Percentiles rank a stretch among this genome's conserved stretches.
Evolutionary conservation across 2,797 vertebrate species (phyloP).

Genomic region (Sebastes nivosus): DNA sequence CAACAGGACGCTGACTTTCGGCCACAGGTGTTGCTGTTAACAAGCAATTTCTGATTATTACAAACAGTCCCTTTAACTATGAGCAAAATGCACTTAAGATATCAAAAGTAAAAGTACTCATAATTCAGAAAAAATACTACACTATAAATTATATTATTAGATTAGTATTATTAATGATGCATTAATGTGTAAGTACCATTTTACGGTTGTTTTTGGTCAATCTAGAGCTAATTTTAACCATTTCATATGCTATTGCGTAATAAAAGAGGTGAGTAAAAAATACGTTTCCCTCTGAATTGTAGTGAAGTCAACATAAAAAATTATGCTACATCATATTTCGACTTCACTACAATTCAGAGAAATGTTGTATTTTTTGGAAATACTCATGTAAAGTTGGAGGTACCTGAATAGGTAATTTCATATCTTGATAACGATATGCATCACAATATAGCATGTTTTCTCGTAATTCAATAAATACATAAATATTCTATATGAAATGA

Average conservation of each 20-base stretch:
- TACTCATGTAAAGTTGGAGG: background rate
- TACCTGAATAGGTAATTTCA: too few relatives aligned
- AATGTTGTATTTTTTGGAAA: background rate
- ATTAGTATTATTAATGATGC: background rate
- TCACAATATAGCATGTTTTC: too few relatives aligned
- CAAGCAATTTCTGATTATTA: too few relatives aligned
- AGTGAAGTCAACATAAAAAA: accelerated
- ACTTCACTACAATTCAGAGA: too few relatives aligned
- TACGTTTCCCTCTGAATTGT: background rate
- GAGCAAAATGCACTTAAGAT: background rate
- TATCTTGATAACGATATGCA: too few relatives aligned
- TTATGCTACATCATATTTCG: too few relatives aligned
- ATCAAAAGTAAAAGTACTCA: background rate
- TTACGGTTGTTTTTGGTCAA: background rate
- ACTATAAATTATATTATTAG: too few relatives aligned
- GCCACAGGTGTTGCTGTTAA: too few relatives aligned
- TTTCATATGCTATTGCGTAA: background rate
- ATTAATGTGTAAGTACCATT: background rate
- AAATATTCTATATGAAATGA: too few relatives aligned
- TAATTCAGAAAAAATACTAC: background rate
- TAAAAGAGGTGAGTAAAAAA: background rate
- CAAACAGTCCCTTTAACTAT: too few relatives aligned
- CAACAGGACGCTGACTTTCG: too few relatives aligned
- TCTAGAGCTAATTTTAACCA: background rate
- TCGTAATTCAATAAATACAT: too few relatives aligned